phyloP scores from a whole-genome alignment of 2,888 invertebrate genomes.

The Leucania comma region DNA sequence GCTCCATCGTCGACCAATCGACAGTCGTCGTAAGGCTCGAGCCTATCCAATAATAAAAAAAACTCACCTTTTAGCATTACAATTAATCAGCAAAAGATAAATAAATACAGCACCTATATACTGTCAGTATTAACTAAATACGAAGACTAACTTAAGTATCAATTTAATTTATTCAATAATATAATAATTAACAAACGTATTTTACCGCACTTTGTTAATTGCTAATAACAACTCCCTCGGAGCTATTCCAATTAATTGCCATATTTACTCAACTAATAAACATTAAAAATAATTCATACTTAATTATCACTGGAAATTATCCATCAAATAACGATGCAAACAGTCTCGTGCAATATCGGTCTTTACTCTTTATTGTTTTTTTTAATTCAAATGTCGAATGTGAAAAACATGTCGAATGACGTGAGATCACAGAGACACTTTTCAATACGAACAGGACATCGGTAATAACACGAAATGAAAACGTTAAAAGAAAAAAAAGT shows the following conservation, averaged over 20 bases:
- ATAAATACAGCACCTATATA: background rate
- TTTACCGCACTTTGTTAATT: conserved; percentile 52
- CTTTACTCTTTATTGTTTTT: conserved; percentile 61
- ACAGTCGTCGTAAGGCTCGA: no score
- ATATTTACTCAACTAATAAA: conserved; percentile 51
- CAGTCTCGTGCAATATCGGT: conserved; percentile 50
- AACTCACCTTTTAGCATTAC: no score
- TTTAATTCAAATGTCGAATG: conserved; percentile 52
- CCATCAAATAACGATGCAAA: conserved; percentile 40
- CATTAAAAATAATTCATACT: conserved; percentile 45
- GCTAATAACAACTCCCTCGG: conserved; percentile 32
- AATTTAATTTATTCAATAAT: conserved; percentile 43
- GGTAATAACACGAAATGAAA: conserved; percentile 68
- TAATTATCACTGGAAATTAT: conserved; percentile 36
- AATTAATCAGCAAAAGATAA: no score
- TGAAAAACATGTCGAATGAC: conserved; percentile 63
- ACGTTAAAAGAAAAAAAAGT: conserved; percentile 74
- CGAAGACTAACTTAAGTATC: conserved; percentile 15
- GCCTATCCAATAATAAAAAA: no score
- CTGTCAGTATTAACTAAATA: conserved; percentile 1
- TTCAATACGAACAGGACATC: conserved; percentile 72
- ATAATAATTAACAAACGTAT: conserved; percentile 53
- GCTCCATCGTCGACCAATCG: no score
- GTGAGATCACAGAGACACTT: conserved; percentile 60
- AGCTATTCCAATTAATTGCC: conserved; percentile 46